These are phyloP conservation scores for Hypomecis atomaria DNA, from an alignment of 2,888 invertebrate species.

Conservation along the genomic window DNA sequence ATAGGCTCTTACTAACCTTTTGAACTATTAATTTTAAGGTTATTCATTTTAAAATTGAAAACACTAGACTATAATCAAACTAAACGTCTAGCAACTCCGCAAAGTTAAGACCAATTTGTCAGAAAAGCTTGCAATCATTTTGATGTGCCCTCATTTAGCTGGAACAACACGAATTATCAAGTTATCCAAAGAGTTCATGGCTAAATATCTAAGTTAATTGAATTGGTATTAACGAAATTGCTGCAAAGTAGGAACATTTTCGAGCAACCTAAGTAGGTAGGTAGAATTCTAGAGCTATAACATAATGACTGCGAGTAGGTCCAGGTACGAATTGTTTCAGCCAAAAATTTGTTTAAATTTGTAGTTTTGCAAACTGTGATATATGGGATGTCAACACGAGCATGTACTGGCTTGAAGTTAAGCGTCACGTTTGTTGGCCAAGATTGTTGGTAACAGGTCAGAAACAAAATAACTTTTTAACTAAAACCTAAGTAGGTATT, in stretches of 20 bases:
- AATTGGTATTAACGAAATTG: constrained; percentile 23
- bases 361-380: too few relatives aligned
- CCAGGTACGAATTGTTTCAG: too few relatives aligned
- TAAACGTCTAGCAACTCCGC: constrained; percentile 32
- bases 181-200: constrained; percentile 37
- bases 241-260: constrained; percentile 1
- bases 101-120: constrained; percentile 39
- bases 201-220: constrained; percentile 35
- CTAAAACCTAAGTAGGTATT: too few relatives aligned
- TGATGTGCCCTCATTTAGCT: constrained; percentile 39
- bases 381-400: too few relatives aligned
- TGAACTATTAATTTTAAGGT: background rate
- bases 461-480: too few relatives aligned
- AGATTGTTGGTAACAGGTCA: too few relatives aligned
- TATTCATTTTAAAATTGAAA: constrained; percentile 28
- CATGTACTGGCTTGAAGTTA: too few relatives aligned
- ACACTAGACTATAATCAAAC: constrained; percentile 30
- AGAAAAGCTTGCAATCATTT: constrained; percentile 41
- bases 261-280: background rate
- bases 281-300: background rate
- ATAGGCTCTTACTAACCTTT: background rate
- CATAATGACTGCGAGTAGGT: too few relatives aligned
- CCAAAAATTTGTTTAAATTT: too few relatives aligned
- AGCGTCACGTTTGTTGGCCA: too few relatives aligned
- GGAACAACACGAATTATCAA: constrained; percentile 43